phyloP scores from a whole-genome alignment of 2,797 vertebrate species.

The Intellagama lesueurii region DNA sequence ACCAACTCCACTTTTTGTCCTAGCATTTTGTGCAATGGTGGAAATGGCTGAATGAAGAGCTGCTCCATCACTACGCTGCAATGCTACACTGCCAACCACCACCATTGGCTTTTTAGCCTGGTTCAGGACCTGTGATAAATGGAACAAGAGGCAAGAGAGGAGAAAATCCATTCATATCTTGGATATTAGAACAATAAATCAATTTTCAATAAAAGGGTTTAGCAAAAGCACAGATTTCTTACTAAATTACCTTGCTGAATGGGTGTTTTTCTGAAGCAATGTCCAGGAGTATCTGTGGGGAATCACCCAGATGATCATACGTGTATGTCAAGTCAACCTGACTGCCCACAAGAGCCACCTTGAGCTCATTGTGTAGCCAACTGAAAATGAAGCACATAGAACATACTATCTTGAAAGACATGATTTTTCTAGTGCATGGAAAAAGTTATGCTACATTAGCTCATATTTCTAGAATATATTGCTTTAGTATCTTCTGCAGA shows the following conservation, averaged over 20 bases:
- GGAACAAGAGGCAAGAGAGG: not conserved
- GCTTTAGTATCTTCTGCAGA: not conserved
- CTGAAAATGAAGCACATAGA: constrained; percentile 75
- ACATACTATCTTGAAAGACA: constrained; percentile 30
- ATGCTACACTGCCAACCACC: constrained; percentile 90
- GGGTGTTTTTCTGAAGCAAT: constrained; percentile 89
- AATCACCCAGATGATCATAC: constrained; percentile 93
- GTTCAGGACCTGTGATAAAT: constrained; percentile 81
- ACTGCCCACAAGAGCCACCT: constrained; percentile 90
- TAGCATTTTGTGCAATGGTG: constrained; percentile 88
- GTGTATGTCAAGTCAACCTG: constrained; percentile 90
- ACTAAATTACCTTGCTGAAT: constrained; percentile 86
- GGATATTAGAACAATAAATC: not conserved
- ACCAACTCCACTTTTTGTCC: constrained; percentile 84
- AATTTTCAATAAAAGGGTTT: not conserved
- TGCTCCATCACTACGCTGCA: constrained; percentile 91
- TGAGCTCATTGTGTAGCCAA: constrained; percentile 97
- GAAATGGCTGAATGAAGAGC: constrained; percentile 89
- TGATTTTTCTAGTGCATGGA: not conserved
- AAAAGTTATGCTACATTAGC: not conserved
- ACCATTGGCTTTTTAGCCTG: constrained; percentile 90
- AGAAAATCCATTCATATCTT: not conserved
- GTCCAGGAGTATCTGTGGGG: constrained; percentile 87
- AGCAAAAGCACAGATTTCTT: not conserved
- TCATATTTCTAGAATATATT: not conserved